Evolutionary conservation across 2,797 vertebrate species (phyloP).

Genomic region (Halcyon badia): DNA sequence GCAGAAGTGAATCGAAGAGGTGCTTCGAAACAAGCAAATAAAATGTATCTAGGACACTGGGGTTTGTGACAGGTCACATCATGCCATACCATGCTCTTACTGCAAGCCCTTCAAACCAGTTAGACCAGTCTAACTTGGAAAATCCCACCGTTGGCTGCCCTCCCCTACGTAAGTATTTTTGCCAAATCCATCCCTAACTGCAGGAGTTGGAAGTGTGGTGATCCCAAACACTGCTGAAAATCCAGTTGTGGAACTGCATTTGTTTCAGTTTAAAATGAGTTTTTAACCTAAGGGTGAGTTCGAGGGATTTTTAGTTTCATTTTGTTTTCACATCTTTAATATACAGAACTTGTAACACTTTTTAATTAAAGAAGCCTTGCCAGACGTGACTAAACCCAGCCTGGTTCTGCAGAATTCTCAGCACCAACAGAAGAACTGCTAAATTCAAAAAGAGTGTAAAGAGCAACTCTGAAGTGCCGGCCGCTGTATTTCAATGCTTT

Average conservation of each 20-base stretch:
- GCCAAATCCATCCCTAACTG: background rate
- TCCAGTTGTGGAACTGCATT: rapidly evolving
- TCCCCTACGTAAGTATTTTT: background rate
- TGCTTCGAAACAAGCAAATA: constrained; percentile 28
- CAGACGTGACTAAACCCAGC: background rate
- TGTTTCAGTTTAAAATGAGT: background rate
- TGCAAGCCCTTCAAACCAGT: background rate
- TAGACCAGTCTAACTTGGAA: background rate
- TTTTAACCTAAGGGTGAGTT: background rate
- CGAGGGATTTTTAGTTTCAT: background rate
- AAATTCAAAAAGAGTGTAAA: background rate
- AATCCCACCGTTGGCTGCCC: background rate
- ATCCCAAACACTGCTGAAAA: background rate
- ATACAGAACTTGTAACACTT: background rate
- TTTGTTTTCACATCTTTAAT: background rate
- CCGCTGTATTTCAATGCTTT: background rate
- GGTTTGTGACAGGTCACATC: background rate
- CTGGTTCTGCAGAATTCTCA: background rate
- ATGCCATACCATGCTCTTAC: background rate
- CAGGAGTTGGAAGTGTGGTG: background rate
- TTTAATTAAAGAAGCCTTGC: background rate
- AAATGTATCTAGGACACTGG: background rate
- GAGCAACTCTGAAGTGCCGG: background rate
- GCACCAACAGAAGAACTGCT: background rate
- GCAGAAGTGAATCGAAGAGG: background rate